Conservation (phyloP, 2,888 invertebrate species). For the Automeris io region DNA sequence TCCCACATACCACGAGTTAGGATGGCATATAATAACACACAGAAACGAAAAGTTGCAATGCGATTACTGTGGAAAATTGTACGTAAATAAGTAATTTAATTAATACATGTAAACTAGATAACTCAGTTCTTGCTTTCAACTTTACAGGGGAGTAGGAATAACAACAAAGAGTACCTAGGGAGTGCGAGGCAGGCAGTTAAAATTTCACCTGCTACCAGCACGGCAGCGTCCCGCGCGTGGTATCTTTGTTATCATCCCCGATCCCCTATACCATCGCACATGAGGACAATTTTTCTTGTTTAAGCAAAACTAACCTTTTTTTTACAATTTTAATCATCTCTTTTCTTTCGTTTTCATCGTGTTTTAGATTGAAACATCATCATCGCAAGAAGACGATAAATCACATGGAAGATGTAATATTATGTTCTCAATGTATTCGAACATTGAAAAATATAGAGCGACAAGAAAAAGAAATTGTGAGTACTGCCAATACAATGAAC, state of each 20-base stretch:
- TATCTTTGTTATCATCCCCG: no score
- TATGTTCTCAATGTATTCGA: conserved; percentile 61
- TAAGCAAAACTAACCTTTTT: neutral
- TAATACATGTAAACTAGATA: neutral
- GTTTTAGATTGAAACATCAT: conserved; percentile 55
- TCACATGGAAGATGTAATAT: conserved; percentile 62
- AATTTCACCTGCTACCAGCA: no score
- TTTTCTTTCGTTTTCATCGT: neutral
- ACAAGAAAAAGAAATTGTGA: conserved; percentile 64
- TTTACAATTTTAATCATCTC: neutral
- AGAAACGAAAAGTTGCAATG: conserved; percentile 57
- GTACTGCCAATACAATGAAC: conserved; percentile 21
- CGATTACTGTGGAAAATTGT: conserved; percentile 68
- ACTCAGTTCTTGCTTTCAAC: no score
- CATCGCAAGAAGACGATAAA: conserved; percentile 67
- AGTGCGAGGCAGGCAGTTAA: no score
- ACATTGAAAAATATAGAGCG: conserved; percentile 57
- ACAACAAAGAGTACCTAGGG: no score
- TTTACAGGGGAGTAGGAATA: no score
- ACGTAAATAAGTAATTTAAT: conserved; percentile 22
- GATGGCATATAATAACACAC: conserved; percentile 53
- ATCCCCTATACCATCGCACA: no score
- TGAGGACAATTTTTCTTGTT: no score
- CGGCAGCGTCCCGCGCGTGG: no score
- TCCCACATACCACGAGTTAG: conserved; percentile 65